Conservation (phyloP, 2,113 vertebrate species). For the Triplophysa siluroides region DNA sequence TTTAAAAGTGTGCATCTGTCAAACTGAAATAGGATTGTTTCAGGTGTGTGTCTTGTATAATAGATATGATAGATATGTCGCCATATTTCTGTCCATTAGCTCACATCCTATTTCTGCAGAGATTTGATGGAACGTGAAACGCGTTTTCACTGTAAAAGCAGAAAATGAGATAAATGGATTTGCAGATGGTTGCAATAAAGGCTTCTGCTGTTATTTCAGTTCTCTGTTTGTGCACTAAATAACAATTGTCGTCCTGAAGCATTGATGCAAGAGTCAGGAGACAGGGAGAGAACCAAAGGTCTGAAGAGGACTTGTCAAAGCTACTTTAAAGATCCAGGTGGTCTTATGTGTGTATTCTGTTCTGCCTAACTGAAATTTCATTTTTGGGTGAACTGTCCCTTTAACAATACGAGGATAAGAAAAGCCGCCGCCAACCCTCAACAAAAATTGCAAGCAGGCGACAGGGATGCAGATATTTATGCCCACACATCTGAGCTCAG, state of each 20-base stretch:
- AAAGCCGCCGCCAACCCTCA: neutral
- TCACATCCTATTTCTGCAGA: neutral
- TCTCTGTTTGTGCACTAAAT: neutral
- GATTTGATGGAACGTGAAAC: neutral
- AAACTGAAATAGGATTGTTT: neutral
- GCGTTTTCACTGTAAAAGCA: neutral
- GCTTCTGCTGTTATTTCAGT: neutral
- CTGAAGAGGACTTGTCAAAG: neutral
- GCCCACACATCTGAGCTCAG: slow-evolving; percentile 19
- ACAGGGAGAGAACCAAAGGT: neutral
- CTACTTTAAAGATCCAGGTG: neutral
- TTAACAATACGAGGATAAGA: neutral
- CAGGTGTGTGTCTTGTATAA: neutral
- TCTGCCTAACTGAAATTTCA: neutral
- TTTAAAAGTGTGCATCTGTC: no score
- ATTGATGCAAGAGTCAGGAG: neutral
- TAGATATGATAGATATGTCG: neutral
- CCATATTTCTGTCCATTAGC: neutral
- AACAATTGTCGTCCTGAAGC: neutral
- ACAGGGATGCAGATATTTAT: slow-evolving; percentile 6
- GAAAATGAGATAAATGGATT: neutral
- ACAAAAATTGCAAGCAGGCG: neutral
- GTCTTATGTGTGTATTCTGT: no score
- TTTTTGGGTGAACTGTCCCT: neutral
- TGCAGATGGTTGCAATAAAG: neutral